A percentile compares a stretch with the other conserved stretches of the same genome.
phyloP scores from a whole-genome alignment of 2,113 vertebrate species.

The Chrysochloris asiatica region DNA sequence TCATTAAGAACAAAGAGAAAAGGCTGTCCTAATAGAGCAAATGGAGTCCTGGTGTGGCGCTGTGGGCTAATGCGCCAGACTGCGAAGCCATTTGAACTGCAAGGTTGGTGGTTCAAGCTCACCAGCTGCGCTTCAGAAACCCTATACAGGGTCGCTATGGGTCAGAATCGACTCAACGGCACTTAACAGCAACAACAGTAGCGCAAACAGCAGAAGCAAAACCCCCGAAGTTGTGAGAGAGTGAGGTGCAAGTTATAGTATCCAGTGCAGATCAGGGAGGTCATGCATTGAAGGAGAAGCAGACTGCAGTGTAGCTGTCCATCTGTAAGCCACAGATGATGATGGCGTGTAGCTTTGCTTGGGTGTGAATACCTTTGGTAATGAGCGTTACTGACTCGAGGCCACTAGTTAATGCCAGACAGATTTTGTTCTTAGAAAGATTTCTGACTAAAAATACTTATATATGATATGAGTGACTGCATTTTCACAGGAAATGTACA shows the following conservation, averaged over 20 bases:
- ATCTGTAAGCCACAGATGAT: neutral
- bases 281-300: neutral
- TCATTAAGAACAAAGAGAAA: neutral
- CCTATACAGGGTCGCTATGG: too few relatives aligned
- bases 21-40: neutral
- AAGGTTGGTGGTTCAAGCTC: too few relatives aligned
- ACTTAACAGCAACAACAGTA: too few relatives aligned
- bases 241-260: neutral
- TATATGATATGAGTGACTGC: neutral
- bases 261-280: neutral
- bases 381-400: neutral
- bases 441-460: slow-evolving; percentile 14
- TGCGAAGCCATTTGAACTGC: too few relatives aligned
- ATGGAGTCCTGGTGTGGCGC: too few relatives aligned
- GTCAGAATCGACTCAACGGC: too few relatives aligned
- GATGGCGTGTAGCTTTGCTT: neutral
- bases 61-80: too few relatives aligned
- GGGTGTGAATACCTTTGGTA: neutral
- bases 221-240: neutral
- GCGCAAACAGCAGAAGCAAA: neutral
- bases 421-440: neutral
- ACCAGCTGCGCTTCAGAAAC: too few relatives aligned
- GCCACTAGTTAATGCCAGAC: neutral
- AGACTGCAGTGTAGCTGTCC: neutral
- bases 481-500: neutral